Evolutionary conservation across 1,140 invertebrate genomes (phyloP), one percentile per base, ranked within the genome.

Genomic region (Drosophila sechellia): DNA sequence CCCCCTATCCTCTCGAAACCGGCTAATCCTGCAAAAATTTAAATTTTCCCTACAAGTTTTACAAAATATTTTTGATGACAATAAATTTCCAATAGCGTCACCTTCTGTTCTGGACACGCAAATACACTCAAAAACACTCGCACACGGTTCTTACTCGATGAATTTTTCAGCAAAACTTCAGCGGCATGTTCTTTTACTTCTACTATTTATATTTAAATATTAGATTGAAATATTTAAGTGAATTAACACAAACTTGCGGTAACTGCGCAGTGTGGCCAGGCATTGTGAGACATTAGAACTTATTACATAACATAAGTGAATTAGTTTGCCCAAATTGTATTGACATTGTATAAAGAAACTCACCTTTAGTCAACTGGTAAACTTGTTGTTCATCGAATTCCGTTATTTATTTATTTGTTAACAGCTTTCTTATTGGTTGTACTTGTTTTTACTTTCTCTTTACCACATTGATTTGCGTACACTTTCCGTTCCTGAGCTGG

Each of bases 81-180:
- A 40, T n/a, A 20, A 40, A 48, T 70, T 37, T 70, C 35, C 25
- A 69, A 37, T 70, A 70, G 64, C 65, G 49, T 42, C 35, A 54
- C 61, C 68, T 68, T 70, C 66, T 70, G 63, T 70, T 70, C 64
- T 70, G 66, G 50, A 56, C 66, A 70, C 66, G 50, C 64, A 69
- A 68, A 69, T 69, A 70, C 49, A 54, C 39, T 53, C 40, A 61
- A 37, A 70, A 50, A 63, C 49, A 54, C 50, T 48, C 50, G 63
- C 48, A 71, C 68, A 73, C 58, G 77, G 56, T 45, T 57, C 39
- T 40, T 39, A 74, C 42, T 61, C 31, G 31, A 66, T 68, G 27
- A 66, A 73, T 50, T 56, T 74, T 79, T 37, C 77, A 79, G 77
- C 77, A 79, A 74, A 61, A 66, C 69, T 70, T 48, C 43, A 49